Base-by-base conservation (phyloP, 64 coral and sea anemone species). In the Exaiptasia diaphana region DNA sequence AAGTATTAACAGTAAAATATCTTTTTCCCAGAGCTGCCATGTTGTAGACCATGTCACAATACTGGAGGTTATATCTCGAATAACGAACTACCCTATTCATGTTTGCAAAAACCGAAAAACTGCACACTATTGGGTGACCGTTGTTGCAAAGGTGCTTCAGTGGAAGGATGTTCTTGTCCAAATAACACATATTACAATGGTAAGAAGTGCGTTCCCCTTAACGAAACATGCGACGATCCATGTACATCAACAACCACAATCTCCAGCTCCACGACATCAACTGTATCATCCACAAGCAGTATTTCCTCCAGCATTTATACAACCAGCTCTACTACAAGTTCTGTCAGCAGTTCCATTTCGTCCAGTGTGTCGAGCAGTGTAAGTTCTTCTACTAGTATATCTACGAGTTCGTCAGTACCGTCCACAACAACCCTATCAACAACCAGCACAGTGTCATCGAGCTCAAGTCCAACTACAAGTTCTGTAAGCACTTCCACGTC, bases 121-220 rank as follows among this genome's bases (percentile, higher is more conserved):
- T 93, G 91, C 25, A 8, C 70, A 7, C 32, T 49, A 29, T 23
- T 90, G 2, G 87, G 87, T 22, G 63, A 85, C 18, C 67, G 93
- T 58, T 97, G 93, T 32, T 97, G 93, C 26, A 53, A 87, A 53
- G 82, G 87, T 34, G 57, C 87, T 23, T 79, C 82, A 12, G 87
- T 97, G 23, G 93, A 97, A 67, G 93, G 93, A 13, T 97, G 93
- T 38, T 90, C 87, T 38, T 97, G 93, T 61, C 93, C 93, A 13
- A 54, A 39, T 75, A 67, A 65, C 12, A 64, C 73, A 23, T 97
- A 41, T 48, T 97, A 87, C 39, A 73, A 97, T 52, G 93, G 93
- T 29, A 97, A 90, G 57, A 90, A 90, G 46, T 97, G 93, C 49
- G 82, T 77, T 28, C 88, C 88, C 43, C 68, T 90, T 24, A 90